Evolutionary conservation across 2,113 vertebrate genomes (phyloP), one percentile per base, ranked within the genome.

Genomic region (Hemiprocne comata): DNA sequence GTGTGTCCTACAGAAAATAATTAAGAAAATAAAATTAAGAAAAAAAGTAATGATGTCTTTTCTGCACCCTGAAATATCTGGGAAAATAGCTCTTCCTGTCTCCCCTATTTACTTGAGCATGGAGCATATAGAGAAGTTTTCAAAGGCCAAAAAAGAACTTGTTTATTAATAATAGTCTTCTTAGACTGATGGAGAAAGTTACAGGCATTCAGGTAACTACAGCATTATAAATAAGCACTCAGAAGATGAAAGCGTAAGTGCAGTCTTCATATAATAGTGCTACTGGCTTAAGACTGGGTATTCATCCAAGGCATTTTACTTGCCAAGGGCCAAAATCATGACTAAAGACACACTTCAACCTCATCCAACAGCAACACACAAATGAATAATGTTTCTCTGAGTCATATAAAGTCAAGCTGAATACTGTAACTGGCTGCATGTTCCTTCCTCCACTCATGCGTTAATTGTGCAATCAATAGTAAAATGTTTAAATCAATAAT

Each of bases 401-500:
- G 46, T 74, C 64, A 92, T 64, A 55, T 67, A 38, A 92, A 83
- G 28, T 25, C 55, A 92, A 90, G 64, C 13, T 71, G 61, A 93
- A 81, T 36, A 67, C 76, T 23, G 40, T n/a, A 89, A 86, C 76
- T 17, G 26, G 24, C 76, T 89, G 44, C 29, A 26, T 60, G 44
- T 38, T 93, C 34, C 79, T 94, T 84, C 48, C 42, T 36, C 76
- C 17, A 42, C 76, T 95, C 61, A 51, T 19, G n/a, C 15, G 74
- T 94, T 90, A 84, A 84, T 90, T 89, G 73, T 2, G 4, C 55
- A 84, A 90, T 94, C 89, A 73, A 87, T 87, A 94, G 73, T 25
- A 72, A 87, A 92, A 90, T 80, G 62, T 42, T 72, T 84, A 57
- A 86, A 81, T 94, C 86, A 57, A 90, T 97, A 81, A 64, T 90